These are phyloP conservation scores for Vanessa cardui DNA, from an alignment of 2,888 invertebrate genomes.

Conservation along the genomic window DNA sequence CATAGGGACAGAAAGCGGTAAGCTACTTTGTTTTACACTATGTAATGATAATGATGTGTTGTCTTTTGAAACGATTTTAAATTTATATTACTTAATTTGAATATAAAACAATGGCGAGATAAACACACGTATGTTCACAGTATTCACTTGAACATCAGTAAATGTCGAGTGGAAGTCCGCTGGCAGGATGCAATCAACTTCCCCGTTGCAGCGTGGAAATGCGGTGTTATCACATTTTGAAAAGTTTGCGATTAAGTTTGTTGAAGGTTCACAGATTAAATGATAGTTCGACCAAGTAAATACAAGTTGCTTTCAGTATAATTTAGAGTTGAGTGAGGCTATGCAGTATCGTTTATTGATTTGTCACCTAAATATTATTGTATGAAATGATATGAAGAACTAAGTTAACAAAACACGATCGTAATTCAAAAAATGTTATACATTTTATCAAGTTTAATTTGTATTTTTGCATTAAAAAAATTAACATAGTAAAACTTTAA, in stretches of 20 bases:
- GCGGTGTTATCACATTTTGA: constrained; percentile 15
- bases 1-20: no score
- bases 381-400: constrained; percentile 30
- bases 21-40: no score
- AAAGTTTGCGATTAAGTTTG: constrained; percentile 13
- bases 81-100: not conserved
- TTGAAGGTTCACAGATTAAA: constrained; percentile 8
- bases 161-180: constrained; percentile 25
- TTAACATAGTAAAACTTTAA: not conserved
- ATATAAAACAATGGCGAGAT: not conserved
- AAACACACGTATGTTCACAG: not conserved
- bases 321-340: not conserved
- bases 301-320: not conserved
- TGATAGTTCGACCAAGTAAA: not conserved
- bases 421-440: not conserved
- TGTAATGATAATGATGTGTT: no score
- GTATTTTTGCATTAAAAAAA: not conserved
- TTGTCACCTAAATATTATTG: constrained; percentile 27
- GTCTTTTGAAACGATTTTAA: no score
- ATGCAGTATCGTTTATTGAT: constrained; percentile 23
- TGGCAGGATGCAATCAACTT: constrained; percentile 31
- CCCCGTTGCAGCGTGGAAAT: constrained; percentile 20
- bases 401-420: constrained; percentile 6
- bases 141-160: constrained; percentile 16
- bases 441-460: not conserved